Percentiles rank a stretch among this genome's conserved stretches.
Conservation (phyloP, 2,797 vertebrate species). For the Acanthopagrus latus region DNA sequence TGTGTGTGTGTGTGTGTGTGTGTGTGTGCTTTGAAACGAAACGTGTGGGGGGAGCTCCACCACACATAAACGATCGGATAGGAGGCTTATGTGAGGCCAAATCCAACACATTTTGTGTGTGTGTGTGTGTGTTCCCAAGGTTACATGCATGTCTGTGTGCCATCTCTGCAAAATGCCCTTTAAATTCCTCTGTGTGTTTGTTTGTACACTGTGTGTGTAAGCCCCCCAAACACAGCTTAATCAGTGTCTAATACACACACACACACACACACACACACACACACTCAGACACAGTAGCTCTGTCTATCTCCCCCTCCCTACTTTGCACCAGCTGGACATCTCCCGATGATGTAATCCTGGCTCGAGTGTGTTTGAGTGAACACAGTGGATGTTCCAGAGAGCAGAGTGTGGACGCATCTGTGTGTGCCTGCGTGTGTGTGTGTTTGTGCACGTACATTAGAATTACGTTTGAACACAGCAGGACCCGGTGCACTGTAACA, state of each 20-base stretch:
- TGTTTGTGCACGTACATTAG: not conserved
- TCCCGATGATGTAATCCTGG: constrained; percentile 67
- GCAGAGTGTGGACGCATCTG: not conserved
- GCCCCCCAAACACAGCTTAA: constrained; percentile 54
- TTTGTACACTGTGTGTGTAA: constrained; percentile 51
- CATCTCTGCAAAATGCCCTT: constrained; percentile 40
- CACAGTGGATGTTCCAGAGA: constrained; percentile 31
- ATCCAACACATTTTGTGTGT: constrained; percentile 4
- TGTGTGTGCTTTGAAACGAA: constrained; percentile 3
- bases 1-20: constrained; percentile 2
- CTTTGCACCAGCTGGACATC: constrained; percentile 64
- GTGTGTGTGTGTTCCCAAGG: not conserved
- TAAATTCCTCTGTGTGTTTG: constrained; percentile 51
- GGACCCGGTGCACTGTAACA: constrained; percentile 45
- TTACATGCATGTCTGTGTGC: constrained; percentile 12
- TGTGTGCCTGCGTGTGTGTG: not conserved
- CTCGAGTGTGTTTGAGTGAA: constrained; percentile 48
- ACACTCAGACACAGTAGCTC: constrained; percentile 21
- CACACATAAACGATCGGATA: constrained; percentile 1
- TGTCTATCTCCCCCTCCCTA: constrained; percentile 18
- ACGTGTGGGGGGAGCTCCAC: not conserved
- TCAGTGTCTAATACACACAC: constrained; percentile 43
- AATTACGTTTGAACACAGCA: constrained; percentile 16
- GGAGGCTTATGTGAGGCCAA: constrained; percentile 17
- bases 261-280: constrained; percentile 10